Conservation (phyloP, 2,113 vertebrate genomes). For the Hyaena hyaena region DNA sequence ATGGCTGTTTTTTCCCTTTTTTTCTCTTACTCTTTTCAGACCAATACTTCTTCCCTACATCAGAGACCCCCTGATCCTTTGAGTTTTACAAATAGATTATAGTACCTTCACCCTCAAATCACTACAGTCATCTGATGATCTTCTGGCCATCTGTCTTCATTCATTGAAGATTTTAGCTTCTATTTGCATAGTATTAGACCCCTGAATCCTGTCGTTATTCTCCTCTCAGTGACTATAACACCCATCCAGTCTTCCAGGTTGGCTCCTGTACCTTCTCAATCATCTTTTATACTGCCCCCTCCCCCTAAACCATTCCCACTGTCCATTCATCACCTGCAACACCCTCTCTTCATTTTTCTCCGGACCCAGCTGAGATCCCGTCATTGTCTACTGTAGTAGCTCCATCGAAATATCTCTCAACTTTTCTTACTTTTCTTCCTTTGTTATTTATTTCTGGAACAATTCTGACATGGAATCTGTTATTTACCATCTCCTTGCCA, state of each 20-base stretch:
- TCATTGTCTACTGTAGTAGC: neutral
- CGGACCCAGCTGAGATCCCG: neutral
- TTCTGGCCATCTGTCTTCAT: neutral
- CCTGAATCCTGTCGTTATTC: no score
- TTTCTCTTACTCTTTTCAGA: neutral
- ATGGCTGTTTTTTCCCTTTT: neutral
- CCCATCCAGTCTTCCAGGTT: neutral
- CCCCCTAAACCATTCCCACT: neutral
- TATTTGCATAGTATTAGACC: neutral
- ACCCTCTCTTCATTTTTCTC: neutral
- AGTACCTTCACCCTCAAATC: neutral
- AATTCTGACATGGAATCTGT: neutral
- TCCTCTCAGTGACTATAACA: neutral
- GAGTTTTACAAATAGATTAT: neutral
- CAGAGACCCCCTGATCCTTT: neutral
- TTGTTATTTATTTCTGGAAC: conserved; percentile 31
- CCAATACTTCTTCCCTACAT: neutral
- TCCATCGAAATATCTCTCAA: neutral
- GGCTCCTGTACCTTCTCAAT: neutral
- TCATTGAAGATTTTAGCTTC: neutral
- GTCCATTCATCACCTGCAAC: neutral
- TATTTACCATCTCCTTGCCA: neutral
- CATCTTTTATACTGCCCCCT: neutral
- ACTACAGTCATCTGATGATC: neutral
- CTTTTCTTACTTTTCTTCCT: neutral